These are phyloP conservation scores for Brenthis hecate DNA, from an alignment of 2,888 invertebrate species.

Conservation along the genomic window DNA sequence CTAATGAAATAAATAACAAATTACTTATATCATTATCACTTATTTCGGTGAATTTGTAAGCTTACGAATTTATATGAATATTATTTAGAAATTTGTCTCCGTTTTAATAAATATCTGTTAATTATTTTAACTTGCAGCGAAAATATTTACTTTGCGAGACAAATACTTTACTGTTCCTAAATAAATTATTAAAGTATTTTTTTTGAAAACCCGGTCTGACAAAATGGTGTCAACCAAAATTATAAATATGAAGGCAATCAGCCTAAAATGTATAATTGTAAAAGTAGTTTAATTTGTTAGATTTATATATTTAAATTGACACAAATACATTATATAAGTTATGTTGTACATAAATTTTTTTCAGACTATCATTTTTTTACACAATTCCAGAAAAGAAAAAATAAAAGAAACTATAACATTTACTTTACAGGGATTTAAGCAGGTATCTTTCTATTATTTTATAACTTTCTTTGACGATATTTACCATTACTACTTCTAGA, in stretches of 20 bases:
- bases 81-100: conserved; percentile 9
- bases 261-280: conserved; percentile 11
- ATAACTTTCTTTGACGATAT: conserved; percentile 14
- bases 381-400: not conserved
- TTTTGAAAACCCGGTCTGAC: conserved; percentile 10
- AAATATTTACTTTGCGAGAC: conserved; percentile 4
- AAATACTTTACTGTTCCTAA: conserved; percentile 9
- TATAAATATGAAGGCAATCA: conserved; percentile 7
- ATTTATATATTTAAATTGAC: conserved; percentile 1
- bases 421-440: not conserved
- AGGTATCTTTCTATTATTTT: not conserved
- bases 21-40: conserved; percentile 20
- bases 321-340: conserved; percentile 1
- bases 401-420: not conserved
- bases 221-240: conserved; percentile 9
- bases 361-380: not conserved
- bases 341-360: not conserved
- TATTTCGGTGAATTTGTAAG: conserved; percentile 13
- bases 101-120: conserved; percentile 5
- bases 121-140: not conserved
- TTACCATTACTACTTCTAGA: conserved; percentile 18
- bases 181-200: not conserved
- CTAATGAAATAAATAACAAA: conserved; percentile 32
- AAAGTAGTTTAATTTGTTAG: not conserved
- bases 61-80: conserved; percentile 1